Conservation (phyloP, 2,797 vertebrate species). For the Acanthornis magna region DNA sequence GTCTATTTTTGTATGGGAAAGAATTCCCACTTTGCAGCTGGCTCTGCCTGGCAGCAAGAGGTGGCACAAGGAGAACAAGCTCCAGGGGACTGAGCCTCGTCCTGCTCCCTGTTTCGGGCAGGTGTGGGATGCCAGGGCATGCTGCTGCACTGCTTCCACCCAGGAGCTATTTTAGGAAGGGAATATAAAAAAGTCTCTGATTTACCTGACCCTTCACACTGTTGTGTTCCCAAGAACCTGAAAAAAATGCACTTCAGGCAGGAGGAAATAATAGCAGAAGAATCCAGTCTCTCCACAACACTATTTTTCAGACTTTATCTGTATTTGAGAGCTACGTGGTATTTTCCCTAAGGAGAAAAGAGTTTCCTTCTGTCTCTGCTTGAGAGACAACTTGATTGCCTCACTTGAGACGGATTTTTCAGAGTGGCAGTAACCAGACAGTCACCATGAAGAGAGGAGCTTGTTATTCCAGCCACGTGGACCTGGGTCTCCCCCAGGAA, state of each 20-base stretch:
- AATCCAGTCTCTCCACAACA: not conserved
- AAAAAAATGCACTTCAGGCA: not conserved
- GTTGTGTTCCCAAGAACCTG: not conserved
- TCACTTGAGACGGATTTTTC: slow-evolving; percentile 42
- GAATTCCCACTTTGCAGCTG: not conserved
- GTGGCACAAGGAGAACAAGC: not conserved
- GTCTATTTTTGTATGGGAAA: not conserved
- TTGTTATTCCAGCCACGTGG: not conserved
- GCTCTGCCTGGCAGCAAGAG: not conserved
- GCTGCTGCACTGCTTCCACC: fast-evolving
- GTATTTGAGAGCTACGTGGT: not conserved
- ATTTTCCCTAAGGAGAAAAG: slow-evolving; percentile 48
- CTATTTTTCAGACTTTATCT: slow-evolving; percentile 46
- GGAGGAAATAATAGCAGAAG: not conserved
- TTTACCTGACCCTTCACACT: not conserved
- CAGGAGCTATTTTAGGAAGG: not conserved
- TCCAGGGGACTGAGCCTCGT: not conserved
- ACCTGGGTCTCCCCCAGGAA: not conserved
- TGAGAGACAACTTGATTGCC: not conserved
- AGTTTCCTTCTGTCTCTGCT: not conserved
- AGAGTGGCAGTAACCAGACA: not conserved
- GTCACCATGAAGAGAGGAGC: not conserved
- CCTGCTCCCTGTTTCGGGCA: not conserved
- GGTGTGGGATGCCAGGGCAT: not conserved
- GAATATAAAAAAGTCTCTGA: not conserved